Base-by-base conservation (phyloP, 1,140 invertebrate species). In the Euura lappo region DNA sequence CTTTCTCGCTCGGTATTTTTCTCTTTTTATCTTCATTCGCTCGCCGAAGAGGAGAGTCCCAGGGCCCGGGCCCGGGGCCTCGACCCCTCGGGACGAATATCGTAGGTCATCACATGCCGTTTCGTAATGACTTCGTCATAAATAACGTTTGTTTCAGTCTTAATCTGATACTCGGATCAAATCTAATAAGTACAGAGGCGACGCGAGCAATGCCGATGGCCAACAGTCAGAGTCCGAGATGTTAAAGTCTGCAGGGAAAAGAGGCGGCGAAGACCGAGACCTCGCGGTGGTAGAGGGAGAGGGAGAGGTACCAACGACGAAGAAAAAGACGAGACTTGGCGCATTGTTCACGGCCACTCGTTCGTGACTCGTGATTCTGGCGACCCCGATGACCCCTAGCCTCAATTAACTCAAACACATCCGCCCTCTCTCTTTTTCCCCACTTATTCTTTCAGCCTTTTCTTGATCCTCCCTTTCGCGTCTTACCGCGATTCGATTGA, bases 331-430 rank as follows among this genome's bases (percentile, higher is more conserved):
- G 8, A 44, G 66, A 44, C 13, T 28, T 28, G 13, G 66, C 13
- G 83, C 79, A 86, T 86, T 86, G 85, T 86, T 86, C 84, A 83
- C 80, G 80, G 81, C 82, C 85, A 84, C 79, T 87, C 83, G 73
- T 75, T 87, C 85, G 85, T 86, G 85, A 86, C 85, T 86, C 85
- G 85, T 86, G 84, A 87, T 84, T 87, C 83, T 79, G 85, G 74
- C 81, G 84, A 87, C 85, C 85, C 80, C 80, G 81, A 83, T 87
- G 85, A 87, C 84, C 84, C 84, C 81, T 83, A 85, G 82, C 85
- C 84, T 86, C 85, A 86, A 87, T 87, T 87, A 87, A 84, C 83
- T 85, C 83, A 83, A 84, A 85, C 85, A 87, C 82, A 87, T 87
- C 85, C 85, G 85, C 82, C 82, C 84, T 72, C 71, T n/a, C 51